phyloP scores from a whole-genome alignment of 2,797 vertebrate genomes.

The Rhinella marina region DNA sequence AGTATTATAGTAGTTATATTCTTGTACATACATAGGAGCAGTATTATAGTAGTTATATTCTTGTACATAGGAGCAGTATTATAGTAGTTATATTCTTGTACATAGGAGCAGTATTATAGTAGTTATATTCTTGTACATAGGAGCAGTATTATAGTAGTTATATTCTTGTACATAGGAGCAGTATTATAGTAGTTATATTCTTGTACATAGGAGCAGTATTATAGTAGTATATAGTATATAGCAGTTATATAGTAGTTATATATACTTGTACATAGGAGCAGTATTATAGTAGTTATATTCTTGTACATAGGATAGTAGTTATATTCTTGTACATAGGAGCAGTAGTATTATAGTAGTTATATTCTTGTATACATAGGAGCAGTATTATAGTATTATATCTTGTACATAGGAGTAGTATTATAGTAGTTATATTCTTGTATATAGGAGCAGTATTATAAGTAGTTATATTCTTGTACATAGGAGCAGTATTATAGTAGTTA shows the following conservation, averaged over 20 bases:
- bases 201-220: no score
- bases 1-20: slow-evolving; percentile 15
- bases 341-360: no score
- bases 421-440: neutral
- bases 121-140: neutral
- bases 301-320: no score
- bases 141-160: neutral
- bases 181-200: neutral
- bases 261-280: no score
- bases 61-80: neutral
- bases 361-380: no score
- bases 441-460: neutral
- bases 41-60: slow-evolving; percentile 7
- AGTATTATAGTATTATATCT: no score
- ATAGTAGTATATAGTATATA: no score
- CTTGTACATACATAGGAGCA: slow-evolving; percentile 4
- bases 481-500: slow-evolving; percentile 10
- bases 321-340: no score
- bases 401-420: neutral
- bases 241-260: no score
- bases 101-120: slow-evolving; percentile 11
- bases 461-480: slow-evolving; percentile 8
- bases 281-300: no score
- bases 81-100: slow-evolving; percentile 12
- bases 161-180: no score